Evolutionary conservation across 2,797 vertebrate species (phyloP), one percentile per base, ranked within the genome.

Genomic region (Limosa lapponica): DNA sequence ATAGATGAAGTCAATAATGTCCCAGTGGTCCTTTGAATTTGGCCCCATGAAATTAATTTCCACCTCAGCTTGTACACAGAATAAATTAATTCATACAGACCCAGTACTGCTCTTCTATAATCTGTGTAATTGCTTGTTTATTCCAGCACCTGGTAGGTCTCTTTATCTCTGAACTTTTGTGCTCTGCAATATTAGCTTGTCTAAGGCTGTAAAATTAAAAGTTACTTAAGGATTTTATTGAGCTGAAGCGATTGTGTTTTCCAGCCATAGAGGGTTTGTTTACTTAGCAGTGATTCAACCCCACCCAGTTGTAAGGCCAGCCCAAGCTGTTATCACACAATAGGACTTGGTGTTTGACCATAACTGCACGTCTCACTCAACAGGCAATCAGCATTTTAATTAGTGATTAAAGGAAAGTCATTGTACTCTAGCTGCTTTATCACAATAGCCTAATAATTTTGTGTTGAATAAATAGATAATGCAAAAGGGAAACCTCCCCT

Each of bases 311-410:
- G 98, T 98, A 97, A 97, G 97, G 96, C 96, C 97, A 97, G 97
- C 98, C 98, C 97, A 97, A 97, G 98, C 98, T 98, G 97, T 97
- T 98, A 97, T 94, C 96, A 96, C 97, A 97, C 98, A 98, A 97
- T 97, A 97, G 94, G 96, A 98, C 95, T 97, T 98, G 97, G 97
- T 98, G 98, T 98, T 98, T 98, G 98, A 98, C 98, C 98, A 98
- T 97, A 98, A 97, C 98, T 97, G 97, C 97, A 96, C 78, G 96
- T 98, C 98, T 98, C 97, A 97, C 98, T 98, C 98, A 98, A 98
- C 98, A 98, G 98, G 98, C 98, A 98, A 98, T 98, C 98, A 98
- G 98, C 98, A 98, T 98, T 98, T 98, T 98, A 98, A 98, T 98
- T 98, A 98, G 98, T 95, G 97, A 98, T 98, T 98, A 98, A 98